Percentiles rank a stretch among this genome's conserved stretches.
These are phyloP conservation scores for Macrostomum lignano DNA, from an alignment of 1,140 invertebrate species.

Conservation along the genomic window DNA sequence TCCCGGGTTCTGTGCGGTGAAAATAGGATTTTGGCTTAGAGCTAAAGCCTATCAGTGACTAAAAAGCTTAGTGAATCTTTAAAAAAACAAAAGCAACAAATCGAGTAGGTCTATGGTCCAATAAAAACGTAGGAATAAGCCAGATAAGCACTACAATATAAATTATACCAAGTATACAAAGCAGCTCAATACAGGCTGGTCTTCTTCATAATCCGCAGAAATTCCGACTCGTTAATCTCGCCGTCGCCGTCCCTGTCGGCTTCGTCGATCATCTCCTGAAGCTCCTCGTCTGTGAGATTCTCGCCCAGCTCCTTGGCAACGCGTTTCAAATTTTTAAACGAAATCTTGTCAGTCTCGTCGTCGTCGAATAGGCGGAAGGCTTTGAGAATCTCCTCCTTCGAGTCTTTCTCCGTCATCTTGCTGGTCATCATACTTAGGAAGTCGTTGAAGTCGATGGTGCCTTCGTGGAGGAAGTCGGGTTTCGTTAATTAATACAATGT, in stretches of 20 bases:
- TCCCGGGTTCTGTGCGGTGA: too few relatives aligned
- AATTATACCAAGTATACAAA: constrained; percentile 1
- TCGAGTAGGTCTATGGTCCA: too few relatives aligned
- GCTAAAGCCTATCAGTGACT: too few relatives aligned
- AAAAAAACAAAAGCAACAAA: too few relatives aligned
- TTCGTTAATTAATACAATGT: too few relatives aligned
- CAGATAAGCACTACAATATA: too few relatives aligned
- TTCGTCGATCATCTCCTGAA: constrained; percentile 89
- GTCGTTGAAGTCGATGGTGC: constrained; percentile 48
- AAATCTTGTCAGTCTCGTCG: constrained; percentile 70
- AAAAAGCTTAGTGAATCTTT: too few relatives aligned
- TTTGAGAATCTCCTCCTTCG: constrained; percentile 76
- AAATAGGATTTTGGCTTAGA: too few relatives aligned
- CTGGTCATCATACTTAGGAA: constrained; percentile 62
- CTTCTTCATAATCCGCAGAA: constrained; percentile 83
- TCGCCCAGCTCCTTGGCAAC: constrained; percentile 79
- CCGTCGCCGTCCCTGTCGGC: constrained; percentile 80
- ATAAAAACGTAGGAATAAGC: too few relatives aligned
- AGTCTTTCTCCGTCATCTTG: constrained; percentile 83
- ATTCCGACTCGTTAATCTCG: constrained; percentile 76
- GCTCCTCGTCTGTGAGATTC: constrained; percentile 70
- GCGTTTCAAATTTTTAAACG: constrained; percentile 71
- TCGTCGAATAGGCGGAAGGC: constrained; percentile 80
- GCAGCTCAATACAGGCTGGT: constrained; percentile 52
- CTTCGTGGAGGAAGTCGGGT: too few relatives aligned